Conservation (phyloP, 2,797 vertebrate genomes). For the Chelon labrosus region DNA sequence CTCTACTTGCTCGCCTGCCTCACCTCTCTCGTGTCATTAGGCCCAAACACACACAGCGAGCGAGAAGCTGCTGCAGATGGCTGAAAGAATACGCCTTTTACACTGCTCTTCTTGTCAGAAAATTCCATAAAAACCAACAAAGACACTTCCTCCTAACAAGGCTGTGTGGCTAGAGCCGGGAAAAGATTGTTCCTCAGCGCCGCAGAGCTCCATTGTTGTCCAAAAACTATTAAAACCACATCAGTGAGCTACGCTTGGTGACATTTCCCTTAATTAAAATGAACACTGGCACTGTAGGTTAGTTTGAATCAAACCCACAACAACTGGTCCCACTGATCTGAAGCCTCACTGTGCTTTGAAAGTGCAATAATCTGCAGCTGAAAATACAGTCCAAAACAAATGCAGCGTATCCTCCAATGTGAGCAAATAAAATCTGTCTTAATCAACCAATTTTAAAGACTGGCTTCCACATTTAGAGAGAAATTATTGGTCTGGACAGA, state of each 20-base stretch:
- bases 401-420: too few relatives aligned
- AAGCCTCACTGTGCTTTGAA: not conserved
- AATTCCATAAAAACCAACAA: constrained; percentile 4
- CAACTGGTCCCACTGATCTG: not conserved
- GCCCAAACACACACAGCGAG: constrained; percentile 11
- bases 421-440: too few relatives aligned
- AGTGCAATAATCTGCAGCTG: not conserved
- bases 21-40: constrained; percentile 26
- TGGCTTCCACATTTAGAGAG: too few relatives aligned
- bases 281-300: constrained; percentile 23
- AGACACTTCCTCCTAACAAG: not conserved
- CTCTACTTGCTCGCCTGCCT: constrained; percentile 58
- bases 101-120: constrained; percentile 5
- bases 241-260: constrained; percentile 15
- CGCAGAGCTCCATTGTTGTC: constrained; percentile 9
- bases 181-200: constrained; percentile 4
- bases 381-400: not conserved
- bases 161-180: constrained; percentile 6
- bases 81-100: constrained; percentile 8
- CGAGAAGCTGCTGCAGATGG: constrained; percentile 21
- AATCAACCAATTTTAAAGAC: too few relatives aligned
- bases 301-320: constrained; percentile 10
- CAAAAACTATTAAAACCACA: not conserved
- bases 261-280: constrained; percentile 25
- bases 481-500: not conserved